A percentile compares a stretch with the other conserved stretches of the same genome.
Evolutionary conservation across 2,888 invertebrate species (phyloP).

Genomic region (Escarpia spicata): DNA sequence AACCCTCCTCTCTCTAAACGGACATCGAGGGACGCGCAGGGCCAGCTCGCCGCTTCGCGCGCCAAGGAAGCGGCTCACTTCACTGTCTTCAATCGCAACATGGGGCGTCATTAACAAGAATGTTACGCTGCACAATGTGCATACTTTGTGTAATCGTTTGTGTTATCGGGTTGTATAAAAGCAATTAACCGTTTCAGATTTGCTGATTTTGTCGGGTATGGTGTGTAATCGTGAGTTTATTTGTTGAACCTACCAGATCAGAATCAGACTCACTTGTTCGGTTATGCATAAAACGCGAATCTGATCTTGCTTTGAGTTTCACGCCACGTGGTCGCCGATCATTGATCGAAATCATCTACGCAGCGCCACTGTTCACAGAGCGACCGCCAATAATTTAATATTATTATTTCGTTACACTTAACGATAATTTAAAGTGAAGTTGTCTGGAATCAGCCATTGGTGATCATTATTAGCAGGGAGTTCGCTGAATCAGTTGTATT

Average conservation of each 20-base stretch:
- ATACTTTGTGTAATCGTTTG: not conserved
- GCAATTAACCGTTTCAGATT: not conserved
- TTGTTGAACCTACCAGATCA: slow-evolving; percentile 4
- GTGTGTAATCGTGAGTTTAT: not conserved
- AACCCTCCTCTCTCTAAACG: not conserved
- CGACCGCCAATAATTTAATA: not conserved
- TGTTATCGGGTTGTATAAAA: not conserved
- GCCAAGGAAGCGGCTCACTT: not conserved
- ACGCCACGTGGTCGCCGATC: not conserved
- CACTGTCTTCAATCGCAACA: not conserved
- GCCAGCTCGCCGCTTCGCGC: slow-evolving; percentile 1
- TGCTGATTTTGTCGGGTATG: not conserved
- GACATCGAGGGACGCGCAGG: not conserved
- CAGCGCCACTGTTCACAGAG: not conserved
- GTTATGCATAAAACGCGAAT: slow-evolving; percentile 12
- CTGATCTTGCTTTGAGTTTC: not conserved
- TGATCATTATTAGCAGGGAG: too few species aligned
- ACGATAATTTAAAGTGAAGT: not conserved
- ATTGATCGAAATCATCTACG: not conserved
- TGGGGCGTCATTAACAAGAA: not conserved
- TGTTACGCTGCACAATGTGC: not conserved
- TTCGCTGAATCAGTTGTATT: too few species aligned
- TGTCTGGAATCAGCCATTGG: too few species aligned
- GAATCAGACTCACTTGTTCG: slow-evolving; percentile 10
- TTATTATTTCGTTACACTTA: not conserved